Evolutionary conservation across 2,888 invertebrate species (phyloP), one percentile per base, ranked within the genome.

Genomic region (Drosophila mercatorum): DNA sequence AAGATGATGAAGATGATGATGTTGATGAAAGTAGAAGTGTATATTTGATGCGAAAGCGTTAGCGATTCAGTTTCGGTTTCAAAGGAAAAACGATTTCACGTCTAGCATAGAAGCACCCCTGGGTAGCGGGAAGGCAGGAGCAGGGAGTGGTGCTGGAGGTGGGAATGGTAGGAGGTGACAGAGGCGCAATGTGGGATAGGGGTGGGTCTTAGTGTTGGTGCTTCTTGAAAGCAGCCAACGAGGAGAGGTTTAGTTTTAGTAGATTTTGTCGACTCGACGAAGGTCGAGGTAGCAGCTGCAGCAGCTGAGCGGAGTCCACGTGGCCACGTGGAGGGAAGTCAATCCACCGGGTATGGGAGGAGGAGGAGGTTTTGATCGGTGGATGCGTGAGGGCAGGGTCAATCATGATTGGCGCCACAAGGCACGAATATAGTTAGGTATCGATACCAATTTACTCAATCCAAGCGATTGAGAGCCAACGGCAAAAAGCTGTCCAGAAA

Each of bases 41-140:
- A 53, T n/a, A 58, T 57, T 46, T 22, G 41, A 14, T 26, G 52
- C 53, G 44, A 34, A 52, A 53, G 10, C 46, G 31, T 59, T 43
- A 43, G 63, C 56, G 59, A 80, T 88, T 83, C 83, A 82, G 80
- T 83, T 80, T 71, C 78, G 86, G 85, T 88, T 86, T 86, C 83
- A 83, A 31, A 34, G 49, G 17, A 17, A 12, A 40, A 28, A n/a
- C n/a, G 31, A 56, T 41, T 43, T 43, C 14, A 43, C 31, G 31
- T 43, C 43, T 53, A 56, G 41, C 17, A 43, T 31, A 43, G 41
- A 10, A 11, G 26, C 26, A 34, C 26, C 40, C 38, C 12, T 14
- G 7, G 34, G 22, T 17, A 34, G 17, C 11, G n/a, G 34, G n/a
- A 7, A 0, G 28, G 4, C 5, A 3, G 31, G 38, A 14, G n/a